Percentiles rank a stretch among this genome's conserved stretches.
Conservation (phyloP, 2,113 vertebrate species). For the Oostethus manadensis region DNA sequence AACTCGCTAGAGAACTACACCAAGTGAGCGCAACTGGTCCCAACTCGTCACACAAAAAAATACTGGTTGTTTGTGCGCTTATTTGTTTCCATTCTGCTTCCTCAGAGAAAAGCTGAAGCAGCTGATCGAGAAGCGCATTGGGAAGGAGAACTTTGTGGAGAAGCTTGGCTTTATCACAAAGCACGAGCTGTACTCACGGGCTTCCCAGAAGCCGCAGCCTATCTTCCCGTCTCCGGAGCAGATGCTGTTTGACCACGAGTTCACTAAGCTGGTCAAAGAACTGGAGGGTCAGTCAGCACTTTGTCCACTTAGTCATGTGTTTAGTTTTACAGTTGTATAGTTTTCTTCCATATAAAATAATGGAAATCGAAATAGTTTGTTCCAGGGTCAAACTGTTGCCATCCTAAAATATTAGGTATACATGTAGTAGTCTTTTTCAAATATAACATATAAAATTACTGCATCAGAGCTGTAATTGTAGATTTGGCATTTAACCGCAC, state of each 20-base stretch:
- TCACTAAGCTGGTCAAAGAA: slow-evolving; percentile 95
- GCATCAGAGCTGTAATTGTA: too few relatives aligned
- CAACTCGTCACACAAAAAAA: too few relatives aligned
- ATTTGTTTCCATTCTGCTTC: not conserved
- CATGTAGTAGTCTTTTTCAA: not conserved
- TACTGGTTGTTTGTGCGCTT: not conserved
- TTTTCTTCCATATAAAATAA: not conserved
- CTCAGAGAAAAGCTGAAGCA: slow-evolving; percentile 95
- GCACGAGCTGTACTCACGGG: slow-evolving; percentile 93
- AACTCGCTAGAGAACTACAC: slow-evolving; percentile 93
- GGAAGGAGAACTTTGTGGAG: slow-evolving; percentile 96
- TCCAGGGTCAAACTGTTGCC: not conserved
- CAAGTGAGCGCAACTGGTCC: slow-evolving; percentile 76
- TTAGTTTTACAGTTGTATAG: not conserved
- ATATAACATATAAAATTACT: too few relatives aligned
- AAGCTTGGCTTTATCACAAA: slow-evolving; percentile 95
- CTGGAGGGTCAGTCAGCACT: slow-evolving; percentile 81
- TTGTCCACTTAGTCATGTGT: not conserved
- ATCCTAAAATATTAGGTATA: not conserved
- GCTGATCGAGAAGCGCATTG: slow-evolving; percentile 95
- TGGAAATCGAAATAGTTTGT: not conserved
- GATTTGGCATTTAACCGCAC: too few relatives aligned
- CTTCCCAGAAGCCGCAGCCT: slow-evolving; percentile 93
- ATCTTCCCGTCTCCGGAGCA: slow-evolving; percentile 86
- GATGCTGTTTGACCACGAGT: slow-evolving; percentile 98